phyloP scores from a whole-genome alignment of 2,113 vertebrate species.

The Ibidorhyncha struthersii region DNA sequence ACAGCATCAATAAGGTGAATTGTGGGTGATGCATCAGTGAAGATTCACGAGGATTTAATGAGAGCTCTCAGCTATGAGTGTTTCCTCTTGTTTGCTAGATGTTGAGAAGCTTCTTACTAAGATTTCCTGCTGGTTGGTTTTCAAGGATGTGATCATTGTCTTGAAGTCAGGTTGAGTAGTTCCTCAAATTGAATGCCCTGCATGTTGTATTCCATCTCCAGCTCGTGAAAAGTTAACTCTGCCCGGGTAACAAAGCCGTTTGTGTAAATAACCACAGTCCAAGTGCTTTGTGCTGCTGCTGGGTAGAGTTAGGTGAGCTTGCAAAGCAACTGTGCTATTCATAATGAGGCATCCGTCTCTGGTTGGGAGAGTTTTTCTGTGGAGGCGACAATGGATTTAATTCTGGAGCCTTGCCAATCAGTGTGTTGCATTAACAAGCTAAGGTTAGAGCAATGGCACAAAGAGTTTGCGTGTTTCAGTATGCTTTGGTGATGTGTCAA shows the following conservation, averaged over 20 bases:
- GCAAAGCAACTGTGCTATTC: accelerated
- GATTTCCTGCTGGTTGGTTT: neutral
- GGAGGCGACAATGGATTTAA: neutral
- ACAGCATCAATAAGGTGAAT: neutral
- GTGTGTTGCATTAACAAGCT: neutral
- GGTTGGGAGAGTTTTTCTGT: neutral
- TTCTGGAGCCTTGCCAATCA: neutral
- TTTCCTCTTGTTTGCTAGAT: neutral
- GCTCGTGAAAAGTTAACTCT: neutral
- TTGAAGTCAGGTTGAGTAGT: neutral
- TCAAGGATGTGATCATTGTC: neutral
- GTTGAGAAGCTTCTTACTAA: neutral
- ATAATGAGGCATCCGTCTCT: neutral
- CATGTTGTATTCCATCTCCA: neutral
- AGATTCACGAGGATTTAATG: neutral
- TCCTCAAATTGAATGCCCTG: neutral
- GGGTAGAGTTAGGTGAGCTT: neutral
- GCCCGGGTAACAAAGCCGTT: neutral
- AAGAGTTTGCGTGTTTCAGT: neutral
- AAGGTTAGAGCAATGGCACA: neutral
- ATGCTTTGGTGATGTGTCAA: neutral
- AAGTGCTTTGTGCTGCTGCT: neutral
- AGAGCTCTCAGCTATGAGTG: neutral
- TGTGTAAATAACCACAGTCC: neutral
- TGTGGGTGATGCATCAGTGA: neutral